These are phyloP conservation scores for Caenorhabditis panamensis DNA, from an alignment of 2,888 invertebrate species.

Conservation along the genomic window DNA sequence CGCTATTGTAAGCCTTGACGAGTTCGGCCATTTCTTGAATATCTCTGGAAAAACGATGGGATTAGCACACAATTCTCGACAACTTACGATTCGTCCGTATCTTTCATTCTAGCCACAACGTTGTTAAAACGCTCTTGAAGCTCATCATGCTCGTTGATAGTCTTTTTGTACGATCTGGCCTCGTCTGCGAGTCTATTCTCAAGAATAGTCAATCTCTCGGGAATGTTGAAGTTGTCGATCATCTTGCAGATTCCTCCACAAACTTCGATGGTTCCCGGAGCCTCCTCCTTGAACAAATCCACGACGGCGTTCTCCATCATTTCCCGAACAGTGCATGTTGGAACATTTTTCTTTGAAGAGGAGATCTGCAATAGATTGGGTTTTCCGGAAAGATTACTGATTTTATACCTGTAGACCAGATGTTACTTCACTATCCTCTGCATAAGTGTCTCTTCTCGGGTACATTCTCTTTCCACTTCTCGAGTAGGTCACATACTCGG, in stretches of 20 bases:
- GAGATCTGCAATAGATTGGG: constrained; percentile 9
- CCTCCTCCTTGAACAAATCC: background rate
- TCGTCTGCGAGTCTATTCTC: constrained; percentile 11
- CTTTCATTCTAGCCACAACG: background rate
- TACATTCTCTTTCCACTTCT: constrained; percentile 1
- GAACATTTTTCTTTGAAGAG: constrained; percentile 24
- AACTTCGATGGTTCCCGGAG: background rate
- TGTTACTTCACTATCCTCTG: background rate
- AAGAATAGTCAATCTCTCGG: background rate
- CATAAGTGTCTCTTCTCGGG: background rate
- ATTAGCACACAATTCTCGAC: too few species aligned
- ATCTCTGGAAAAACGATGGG: constrained; percentile 20
- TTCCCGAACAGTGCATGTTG: constrained; percentile 14
- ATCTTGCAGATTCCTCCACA: background rate
- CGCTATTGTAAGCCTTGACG: background rate
- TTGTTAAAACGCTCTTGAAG: background rate
- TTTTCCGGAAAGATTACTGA: constrained; percentile 5
- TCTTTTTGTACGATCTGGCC: background rate
- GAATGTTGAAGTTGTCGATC: constrained; percentile 15
- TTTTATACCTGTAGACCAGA: constrained; percentile 16
- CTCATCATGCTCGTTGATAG: background rate
- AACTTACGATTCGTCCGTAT: too few species aligned
- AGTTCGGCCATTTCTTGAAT: constrained; percentile 4
- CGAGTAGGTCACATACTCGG: constrained; percentile 18
- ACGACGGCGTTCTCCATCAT: constrained; percentile 33